These are phyloP conservation scores for Melanargia galathea DNA, from an alignment of 2,888 invertebrate genomes.

Conservation along the genomic window DNA sequence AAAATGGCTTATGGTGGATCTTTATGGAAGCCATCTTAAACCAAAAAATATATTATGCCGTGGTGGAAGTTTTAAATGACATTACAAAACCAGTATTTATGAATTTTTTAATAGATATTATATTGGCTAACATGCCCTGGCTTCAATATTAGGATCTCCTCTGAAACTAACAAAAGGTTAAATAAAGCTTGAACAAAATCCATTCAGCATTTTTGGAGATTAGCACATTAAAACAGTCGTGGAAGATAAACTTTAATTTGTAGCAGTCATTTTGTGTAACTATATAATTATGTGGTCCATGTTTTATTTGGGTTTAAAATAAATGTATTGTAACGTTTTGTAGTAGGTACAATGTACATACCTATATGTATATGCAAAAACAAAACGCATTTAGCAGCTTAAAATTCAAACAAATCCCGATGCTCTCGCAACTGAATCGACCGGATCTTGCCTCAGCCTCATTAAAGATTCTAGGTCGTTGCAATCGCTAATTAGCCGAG, in stretches of 20 bases:
- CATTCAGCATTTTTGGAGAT: too few species aligned
- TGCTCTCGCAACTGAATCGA: constrained; percentile 46
- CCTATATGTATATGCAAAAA: constrained; percentile 33
- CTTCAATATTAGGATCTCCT: too few species aligned
- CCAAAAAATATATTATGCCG: not conserved
- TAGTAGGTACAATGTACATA: too few species aligned
- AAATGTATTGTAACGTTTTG: too few species aligned
- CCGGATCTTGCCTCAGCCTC: constrained; percentile 78
- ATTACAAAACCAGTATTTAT: not conserved
- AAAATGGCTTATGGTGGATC: constrained; percentile 3
- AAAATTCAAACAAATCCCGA: constrained; percentile 43
- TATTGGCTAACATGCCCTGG: too few species aligned
- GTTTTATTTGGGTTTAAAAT: too few species aligned
- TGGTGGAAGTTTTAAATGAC: not conserved
- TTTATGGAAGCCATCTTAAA: not conserved
- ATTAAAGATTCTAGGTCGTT: constrained; percentile 80
- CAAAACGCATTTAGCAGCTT: constrained; percentile 35
- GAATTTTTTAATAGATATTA: too few species aligned
- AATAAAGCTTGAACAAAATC: too few species aligned
- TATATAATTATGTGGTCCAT: too few species aligned
- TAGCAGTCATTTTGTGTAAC: too few species aligned
- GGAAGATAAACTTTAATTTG: too few species aligned
- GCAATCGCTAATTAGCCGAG: constrained; percentile 79
- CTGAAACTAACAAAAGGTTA: too few species aligned
- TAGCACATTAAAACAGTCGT: not conserved